Base-by-base conservation (phyloP, 1,140 invertebrate genomes). In the Pissodes strobi region DNA sequence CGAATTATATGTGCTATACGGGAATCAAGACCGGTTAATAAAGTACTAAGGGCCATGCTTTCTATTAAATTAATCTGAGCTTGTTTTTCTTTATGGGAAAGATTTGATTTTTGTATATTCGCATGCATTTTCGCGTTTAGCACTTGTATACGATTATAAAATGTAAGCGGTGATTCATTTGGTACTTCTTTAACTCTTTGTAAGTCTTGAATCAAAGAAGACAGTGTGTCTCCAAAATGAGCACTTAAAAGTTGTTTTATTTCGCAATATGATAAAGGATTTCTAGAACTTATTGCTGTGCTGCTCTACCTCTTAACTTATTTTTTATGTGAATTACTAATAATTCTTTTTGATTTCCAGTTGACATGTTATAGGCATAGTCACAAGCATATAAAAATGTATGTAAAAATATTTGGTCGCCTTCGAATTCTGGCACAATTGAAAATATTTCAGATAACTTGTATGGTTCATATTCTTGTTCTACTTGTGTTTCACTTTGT, bases 261-360 rank as follows among this genome's bases (percentile, higher is more conserved):
- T 52, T 53, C 60, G 10, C 6, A 17, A 30, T 27, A 63, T 19
- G 46, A 19, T 10, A 2, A 2, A 9, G 51, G 51, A 18, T 64
- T 64, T 57, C 18, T 22, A 12, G 43, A 64, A 21, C 34, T 57
- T 22, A 56, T 45, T 18, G 18, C 15, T 46, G 15, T 9, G 52
- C 41, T 34, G 61, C 52, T 46, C 41, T 56, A 9, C 51, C 51
- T 13, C 37, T 45, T 23, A 56, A 38, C 38, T 56, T 64, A 38
- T 56, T 64, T 57, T 56, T 64, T 39, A 64, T 34, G 27, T 64
- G 61, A 34, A 56, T 56, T 30, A 37, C 34, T 34, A 64, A 56
- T 23, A 64, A 30, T 18, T 12, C 9, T 22, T 48, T 27, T 37
- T 64, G 61, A 34, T 64, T 17, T 17, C 30, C 15, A 0, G 18